Evolutionary conservation across 2,888 invertebrate species (phyloP), one percentile per base, ranked within the genome.

Genomic region (Ommatoiulus sabulosus): DNA sequence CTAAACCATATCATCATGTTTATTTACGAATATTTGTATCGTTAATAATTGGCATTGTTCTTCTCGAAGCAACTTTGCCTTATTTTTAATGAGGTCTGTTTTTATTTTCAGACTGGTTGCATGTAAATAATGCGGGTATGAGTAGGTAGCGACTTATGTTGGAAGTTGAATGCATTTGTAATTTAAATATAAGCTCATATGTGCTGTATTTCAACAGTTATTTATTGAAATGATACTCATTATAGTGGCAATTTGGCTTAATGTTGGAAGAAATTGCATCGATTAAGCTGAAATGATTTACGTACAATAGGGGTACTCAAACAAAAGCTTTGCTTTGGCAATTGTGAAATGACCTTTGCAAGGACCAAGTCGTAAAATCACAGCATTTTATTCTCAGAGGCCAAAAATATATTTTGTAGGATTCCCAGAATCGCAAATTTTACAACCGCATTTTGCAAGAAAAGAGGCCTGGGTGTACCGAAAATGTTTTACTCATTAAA

Each of bases 71-170:
- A n/a, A n/a, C n/a, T n/a, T n/a, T n/a, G 3, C 72, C n/a, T 72
- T 20, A 1, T 15, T 8, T 20, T 4, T 72, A 72, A 72, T 72
- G 5, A 72, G 24, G 24, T 72, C 72, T 72, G 24, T 72, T 72
- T 52, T 72, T 72, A 72, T 72, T 72, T 52, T 72, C 72, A 72
- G 72, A 24, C 72, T 8, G n/a, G n/a, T n/a, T n/a, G 20, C 63
- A 72, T 20, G 24, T 72, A 8, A 20, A 72, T 72, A 72, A 72
- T 24, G 72, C 0, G 24, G 8, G 24, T 24, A 24, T 24, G 24
- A 72, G 72, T 72, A 24, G 72, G 24, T 6, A 72, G 20, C 7
- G 10, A 1, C 72, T 20, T 6, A 20, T 3, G 72, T 10, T 24
- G 15, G 52, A 52, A 8, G 3, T 52, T 52, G 12, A 52, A 52